A percentile compares a stretch with the other conserved stretches of the same genome.
phyloP scores from a whole-genome alignment of 2,888 invertebrate species.

The Mantis religiosa region DNA sequence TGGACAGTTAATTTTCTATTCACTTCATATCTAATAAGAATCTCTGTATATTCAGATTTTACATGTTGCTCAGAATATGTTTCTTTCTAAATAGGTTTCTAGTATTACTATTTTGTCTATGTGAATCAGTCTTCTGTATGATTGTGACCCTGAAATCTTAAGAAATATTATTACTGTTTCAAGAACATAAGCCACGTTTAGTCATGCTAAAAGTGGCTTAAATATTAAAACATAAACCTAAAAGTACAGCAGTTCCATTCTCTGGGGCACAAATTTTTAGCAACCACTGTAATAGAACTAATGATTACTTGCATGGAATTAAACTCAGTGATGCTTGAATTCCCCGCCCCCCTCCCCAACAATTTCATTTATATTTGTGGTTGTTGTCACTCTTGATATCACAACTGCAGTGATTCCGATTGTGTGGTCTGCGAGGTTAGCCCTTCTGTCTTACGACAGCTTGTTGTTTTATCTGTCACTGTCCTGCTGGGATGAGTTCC shows the following conservation, averaged over 20 bases:
- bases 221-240: background rate
- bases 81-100: too few species aligned
- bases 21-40: background rate
- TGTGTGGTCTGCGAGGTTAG: background rate
- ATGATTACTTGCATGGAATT: background rate
- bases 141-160: background rate
- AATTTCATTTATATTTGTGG: too few species aligned
- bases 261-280: background rate
- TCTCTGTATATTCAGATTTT: background rate
- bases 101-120: background rate
- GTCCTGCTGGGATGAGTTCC: background rate
- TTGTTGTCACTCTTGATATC: too few species aligned
- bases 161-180: background rate
- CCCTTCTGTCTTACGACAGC: background rate
- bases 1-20: background rate
- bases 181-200: background rate
- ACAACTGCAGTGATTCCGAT: background rate
- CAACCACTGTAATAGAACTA: background rate
- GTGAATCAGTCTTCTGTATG: slow-evolving; percentile 6
- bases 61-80: too few species aligned
- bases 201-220: background rate
- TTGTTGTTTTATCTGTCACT: background rate
- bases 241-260: background rate
- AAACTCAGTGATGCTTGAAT: background rate
- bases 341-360: too few species aligned